phyloP scores from a whole-genome alignment of 2,113 vertebrate species.

The Syngnathus floridae region DNA sequence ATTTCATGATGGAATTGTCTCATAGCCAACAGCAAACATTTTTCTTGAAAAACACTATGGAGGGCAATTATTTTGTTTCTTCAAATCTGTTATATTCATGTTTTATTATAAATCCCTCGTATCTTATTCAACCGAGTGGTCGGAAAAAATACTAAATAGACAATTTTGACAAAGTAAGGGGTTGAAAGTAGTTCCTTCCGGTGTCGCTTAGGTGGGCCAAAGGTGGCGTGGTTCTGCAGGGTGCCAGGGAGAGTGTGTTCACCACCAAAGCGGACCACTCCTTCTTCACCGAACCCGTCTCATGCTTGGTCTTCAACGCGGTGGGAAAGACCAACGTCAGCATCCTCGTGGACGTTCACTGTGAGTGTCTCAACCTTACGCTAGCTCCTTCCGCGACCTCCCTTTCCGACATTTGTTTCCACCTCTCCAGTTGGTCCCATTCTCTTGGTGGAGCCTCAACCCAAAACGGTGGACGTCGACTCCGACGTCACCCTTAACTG shows the following conservation, averaged over 20 bases:
- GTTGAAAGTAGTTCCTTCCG: too few relatives aligned
- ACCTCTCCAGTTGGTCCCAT: conserved; percentile 80
- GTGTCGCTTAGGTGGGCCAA: conserved; percentile 83
- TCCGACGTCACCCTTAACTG: conserved; percentile 90
- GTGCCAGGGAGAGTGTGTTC: conserved; percentile 81
- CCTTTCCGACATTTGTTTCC: conserved; percentile 6
- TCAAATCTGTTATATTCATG: too few relatives aligned
- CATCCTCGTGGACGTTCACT: conserved; percentile 94
- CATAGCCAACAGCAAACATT: too few relatives aligned
- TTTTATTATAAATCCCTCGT: too few relatives aligned
- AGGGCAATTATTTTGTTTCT: too few relatives aligned
- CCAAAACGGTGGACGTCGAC: conserved; percentile 82
- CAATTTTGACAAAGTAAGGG: too few relatives aligned
- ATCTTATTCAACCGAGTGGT: too few relatives aligned
- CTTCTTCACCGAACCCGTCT: conserved; percentile 96
- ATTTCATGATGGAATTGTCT: too few relatives aligned
- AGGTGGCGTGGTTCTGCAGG: conserved; percentile 86
- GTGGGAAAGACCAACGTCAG: conserved; percentile 96
- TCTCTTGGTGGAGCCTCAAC: conserved; percentile 88
- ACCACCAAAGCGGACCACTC: conserved; percentile 95
- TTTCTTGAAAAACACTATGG: too few relatives aligned
- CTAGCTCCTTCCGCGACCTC: neutral
- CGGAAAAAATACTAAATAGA: too few relatives aligned
- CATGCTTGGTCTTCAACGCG: conserved; percentile 91
- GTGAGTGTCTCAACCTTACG: conserved; percentile 67